A percentile compares a stretch with the other conserved stretches of the same genome.
phyloP scores from a whole-genome alignment of 2,888 invertebrate genomes.

The Biston betularia region DNA sequence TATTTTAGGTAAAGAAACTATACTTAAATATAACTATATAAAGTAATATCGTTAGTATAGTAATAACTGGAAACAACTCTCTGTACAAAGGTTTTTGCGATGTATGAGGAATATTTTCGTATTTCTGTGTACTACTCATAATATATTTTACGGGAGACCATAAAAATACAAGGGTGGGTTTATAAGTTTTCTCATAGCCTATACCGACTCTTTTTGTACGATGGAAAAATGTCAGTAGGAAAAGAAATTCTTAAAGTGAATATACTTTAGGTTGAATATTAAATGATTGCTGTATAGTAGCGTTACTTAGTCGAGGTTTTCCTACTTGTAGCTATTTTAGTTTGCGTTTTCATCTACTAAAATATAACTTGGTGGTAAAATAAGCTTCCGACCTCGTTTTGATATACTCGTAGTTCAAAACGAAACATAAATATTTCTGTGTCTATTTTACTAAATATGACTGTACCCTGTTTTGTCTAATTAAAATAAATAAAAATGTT shows the following conservation, averaged over 20 bases:
- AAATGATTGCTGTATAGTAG: background rate
- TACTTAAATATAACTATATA: background rate
- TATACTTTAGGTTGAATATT: background rate
- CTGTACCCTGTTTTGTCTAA: no score
- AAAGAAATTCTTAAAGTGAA: background rate
- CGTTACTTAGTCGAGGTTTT: no score
- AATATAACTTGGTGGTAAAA: no score
- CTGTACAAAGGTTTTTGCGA: conserved; percentile 14
- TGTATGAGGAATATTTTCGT: conserved; percentile 9
- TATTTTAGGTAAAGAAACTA: background rate
- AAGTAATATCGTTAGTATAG: background rate
- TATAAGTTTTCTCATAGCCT: conserved; percentile 30
- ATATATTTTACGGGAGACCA: conserved; percentile 37
- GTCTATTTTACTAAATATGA: no score
- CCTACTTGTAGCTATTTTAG: no score
- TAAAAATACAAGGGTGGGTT: conserved; percentile 38
- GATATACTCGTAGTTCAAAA: no score
- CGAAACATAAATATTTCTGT: no score
- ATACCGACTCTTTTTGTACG: conserved; percentile 29
- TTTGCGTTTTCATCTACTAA: no score
- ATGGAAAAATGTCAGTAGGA: conserved; percentile 17
- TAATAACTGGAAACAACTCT: background rate
- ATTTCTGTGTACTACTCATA: conserved; percentile 20
- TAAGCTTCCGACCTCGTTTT: no score
- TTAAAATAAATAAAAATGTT: no score